These are phyloP conservation scores for Spisula solida DNA, from an alignment of 2,888 invertebrate species.

Conservation along the genomic window DNA sequence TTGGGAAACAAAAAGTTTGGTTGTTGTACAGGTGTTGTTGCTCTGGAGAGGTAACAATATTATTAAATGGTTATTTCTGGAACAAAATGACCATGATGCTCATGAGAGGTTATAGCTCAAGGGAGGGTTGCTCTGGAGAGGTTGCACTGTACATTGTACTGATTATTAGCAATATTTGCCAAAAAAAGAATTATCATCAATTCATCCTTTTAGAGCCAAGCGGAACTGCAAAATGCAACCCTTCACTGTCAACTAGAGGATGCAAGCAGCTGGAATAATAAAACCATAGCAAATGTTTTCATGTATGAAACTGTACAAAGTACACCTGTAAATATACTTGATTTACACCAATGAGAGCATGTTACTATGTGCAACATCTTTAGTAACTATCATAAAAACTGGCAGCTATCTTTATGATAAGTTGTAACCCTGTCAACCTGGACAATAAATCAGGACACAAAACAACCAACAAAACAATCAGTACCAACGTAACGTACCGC, in stretches of 20 bases:
- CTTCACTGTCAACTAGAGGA: background rate
- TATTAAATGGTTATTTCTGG: no score
- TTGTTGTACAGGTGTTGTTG: no score
- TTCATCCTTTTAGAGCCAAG: no score
- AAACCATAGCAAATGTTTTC: background rate
- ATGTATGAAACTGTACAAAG: background rate
- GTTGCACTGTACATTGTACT: no score
- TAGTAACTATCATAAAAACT: constrained; percentile 33
- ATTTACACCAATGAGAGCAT: constrained; percentile 9
- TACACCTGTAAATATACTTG: background rate
- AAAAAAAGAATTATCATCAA: no score
- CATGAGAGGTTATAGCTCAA: no score
- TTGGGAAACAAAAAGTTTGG: no score
- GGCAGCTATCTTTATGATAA: constrained; percentile 14
- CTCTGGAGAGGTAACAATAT: no score
- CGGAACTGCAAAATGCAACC: no score
- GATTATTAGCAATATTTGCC: no score
- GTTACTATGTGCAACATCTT: constrained; percentile 24
- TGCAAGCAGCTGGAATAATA: background rate
- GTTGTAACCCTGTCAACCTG: constrained; percentile 27
- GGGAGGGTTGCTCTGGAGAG: no score
- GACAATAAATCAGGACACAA: constrained; percentile 18
- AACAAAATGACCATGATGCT: no score
- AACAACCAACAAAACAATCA: background rate
- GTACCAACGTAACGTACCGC: background rate